A percentile compares a stretch with the other conserved stretches of the same genome.
Evolutionary conservation across 2,888 invertebrate genomes (phyloP).

Genomic region (Drosophila peninsularis): DNA sequence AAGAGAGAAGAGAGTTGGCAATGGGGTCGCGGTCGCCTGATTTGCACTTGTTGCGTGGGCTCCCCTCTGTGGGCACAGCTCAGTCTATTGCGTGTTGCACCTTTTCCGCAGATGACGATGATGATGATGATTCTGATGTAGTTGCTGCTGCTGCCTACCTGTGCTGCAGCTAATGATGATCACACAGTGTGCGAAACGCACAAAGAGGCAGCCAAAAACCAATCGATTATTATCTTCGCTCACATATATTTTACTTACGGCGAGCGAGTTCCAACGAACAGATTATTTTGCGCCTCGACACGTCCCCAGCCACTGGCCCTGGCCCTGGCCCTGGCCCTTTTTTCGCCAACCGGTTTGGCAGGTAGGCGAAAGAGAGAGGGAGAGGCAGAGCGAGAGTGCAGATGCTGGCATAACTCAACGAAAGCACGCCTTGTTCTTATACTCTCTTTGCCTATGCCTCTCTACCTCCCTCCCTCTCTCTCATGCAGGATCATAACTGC

Average conservation of each 20-base stretch:
- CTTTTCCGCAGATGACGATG: conserved; percentile 28
- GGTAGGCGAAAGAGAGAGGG: conserved; percentile 50
- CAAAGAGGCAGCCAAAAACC: conserved; percentile 75
- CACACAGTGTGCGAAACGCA: conserved; percentile 75
- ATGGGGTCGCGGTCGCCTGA: conserved; percentile 46
- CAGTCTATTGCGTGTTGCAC: conserved; percentile 49
- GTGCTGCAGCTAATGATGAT: conserved; percentile 70
- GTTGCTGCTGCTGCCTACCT: conserved; percentile 22
- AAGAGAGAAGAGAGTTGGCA: conserved; percentile 23
- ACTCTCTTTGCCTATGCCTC: conserved; percentile 14
- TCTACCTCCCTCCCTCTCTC: conserved; percentile 30
- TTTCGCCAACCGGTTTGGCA: conserved; percentile 74
- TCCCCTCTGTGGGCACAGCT: conserved; percentile 27
- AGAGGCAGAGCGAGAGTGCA: conserved; percentile 1
- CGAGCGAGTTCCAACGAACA: conserved; percentile 76
- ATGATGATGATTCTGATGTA: not conserved
- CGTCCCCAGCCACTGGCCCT: conserved; percentile 47
- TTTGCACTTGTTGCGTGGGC: conserved; percentile 70
- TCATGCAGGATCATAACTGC: conserved; percentile 62
- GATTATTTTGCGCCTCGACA: conserved; percentile 80
- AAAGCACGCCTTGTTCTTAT: conserved; percentile 31
- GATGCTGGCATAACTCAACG: conserved; percentile 13
- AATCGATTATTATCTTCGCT: conserved; percentile 80
- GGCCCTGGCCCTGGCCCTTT: conserved; percentile 66
- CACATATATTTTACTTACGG: conserved; percentile 45